phyloP scores from a whole-genome alignment of 1,140 invertebrate genomes.

The Caerostris darwini region DNA sequence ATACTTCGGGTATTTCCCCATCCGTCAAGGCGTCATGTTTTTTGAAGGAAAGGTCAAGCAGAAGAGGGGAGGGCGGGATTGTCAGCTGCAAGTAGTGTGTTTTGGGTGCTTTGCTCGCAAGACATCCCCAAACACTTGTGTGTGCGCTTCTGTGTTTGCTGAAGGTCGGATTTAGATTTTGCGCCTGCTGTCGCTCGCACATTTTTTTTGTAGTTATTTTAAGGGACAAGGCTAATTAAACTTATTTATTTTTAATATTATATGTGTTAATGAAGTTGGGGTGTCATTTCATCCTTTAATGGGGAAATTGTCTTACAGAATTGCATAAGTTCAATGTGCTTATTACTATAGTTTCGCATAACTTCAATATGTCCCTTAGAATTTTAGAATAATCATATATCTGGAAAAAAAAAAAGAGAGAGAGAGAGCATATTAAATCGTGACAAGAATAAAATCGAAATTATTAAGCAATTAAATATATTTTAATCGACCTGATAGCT shows the following conservation, averaged over 20 bases:
- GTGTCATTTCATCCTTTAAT: too few species aligned
- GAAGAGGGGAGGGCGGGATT: background rate
- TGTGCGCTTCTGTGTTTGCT: background rate
- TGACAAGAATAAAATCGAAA: too few species aligned
- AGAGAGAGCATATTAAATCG: too few species aligned
- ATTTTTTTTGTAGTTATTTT: background rate
- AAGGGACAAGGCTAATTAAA: background rate
- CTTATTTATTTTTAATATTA: background rate
- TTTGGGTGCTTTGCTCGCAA: background rate
- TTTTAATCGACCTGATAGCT: too few species aligned
- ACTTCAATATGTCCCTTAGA: too few species aligned
- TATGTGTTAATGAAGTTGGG: too few species aligned
- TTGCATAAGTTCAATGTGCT: too few species aligned
- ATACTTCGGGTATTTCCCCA: conserved; percentile 38
- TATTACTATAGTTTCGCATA: too few species aligned
- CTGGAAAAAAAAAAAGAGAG: too few species aligned
- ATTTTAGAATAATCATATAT: too few species aligned
- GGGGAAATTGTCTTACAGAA: too few species aligned
- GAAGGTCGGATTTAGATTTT: background rate
- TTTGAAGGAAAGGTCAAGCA: conserved; percentile 50
- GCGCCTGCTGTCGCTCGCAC: background rate
- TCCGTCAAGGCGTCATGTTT: conserved; percentile 51
- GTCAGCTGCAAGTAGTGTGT: background rate
- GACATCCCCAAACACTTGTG: background rate
- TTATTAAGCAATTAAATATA: too few species aligned